Conservation (phyloP, 30 jellyfish, hydroid and myxozoan species). For the Hydra vulgaris region DNA sequence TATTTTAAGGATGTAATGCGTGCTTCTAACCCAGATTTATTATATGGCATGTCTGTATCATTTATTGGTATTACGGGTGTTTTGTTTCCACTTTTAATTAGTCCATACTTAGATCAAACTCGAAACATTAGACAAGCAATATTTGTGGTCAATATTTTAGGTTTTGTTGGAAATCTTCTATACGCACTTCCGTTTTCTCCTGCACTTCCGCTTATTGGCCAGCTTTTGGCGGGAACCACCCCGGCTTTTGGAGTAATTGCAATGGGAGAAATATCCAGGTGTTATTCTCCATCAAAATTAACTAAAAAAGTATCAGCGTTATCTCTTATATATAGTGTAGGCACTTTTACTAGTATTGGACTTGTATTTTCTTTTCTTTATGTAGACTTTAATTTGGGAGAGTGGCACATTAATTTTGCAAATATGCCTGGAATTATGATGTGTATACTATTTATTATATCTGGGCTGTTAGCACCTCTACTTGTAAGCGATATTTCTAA, state of each 20-base stretch:
- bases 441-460: slow-evolving; percentile 4
- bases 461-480: slow-evolving; percentile 15
- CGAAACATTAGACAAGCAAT: slow-evolving; percentile 22
- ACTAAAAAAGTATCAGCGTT: slow-evolving; percentile 25
- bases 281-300: slow-evolving; percentile 8
- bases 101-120: slow-evolving; percentile 27
- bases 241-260: slow-evolving; percentile 35
- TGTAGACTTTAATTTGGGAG: slow-evolving; percentile 28
- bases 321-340: slow-evolving; percentile 15
- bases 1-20: slow-evolving; percentile 31
- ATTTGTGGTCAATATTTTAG: slow-evolving; percentile 20
- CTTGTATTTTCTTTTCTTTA: slow-evolving; percentile 18
- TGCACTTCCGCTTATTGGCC: slow-evolving; percentile 35
- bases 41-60: slow-evolving; percentile 27
- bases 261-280: slow-evolving; percentile 32
- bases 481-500: slow-evolving; percentile 28
- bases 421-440: slow-evolving; percentile 27
- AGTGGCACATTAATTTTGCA: slow-evolving; percentile 35
- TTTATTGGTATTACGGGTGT: slow-evolving; percentile 28
- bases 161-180: slow-evolving; percentile 25
- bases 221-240: slow-evolving; percentile 29
- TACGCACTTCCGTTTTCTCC: slow-evolving; percentile 49
- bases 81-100: slow-evolving; percentile 25
- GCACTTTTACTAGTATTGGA: slow-evolving; percentile 21
- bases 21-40: slow-evolving; percentile 30